A percentile compares a stretch with the other conserved stretches of the same genome.
Conservation (phyloP, 2,113 vertebrate genomes). For the Prunella fulvescens region DNA sequence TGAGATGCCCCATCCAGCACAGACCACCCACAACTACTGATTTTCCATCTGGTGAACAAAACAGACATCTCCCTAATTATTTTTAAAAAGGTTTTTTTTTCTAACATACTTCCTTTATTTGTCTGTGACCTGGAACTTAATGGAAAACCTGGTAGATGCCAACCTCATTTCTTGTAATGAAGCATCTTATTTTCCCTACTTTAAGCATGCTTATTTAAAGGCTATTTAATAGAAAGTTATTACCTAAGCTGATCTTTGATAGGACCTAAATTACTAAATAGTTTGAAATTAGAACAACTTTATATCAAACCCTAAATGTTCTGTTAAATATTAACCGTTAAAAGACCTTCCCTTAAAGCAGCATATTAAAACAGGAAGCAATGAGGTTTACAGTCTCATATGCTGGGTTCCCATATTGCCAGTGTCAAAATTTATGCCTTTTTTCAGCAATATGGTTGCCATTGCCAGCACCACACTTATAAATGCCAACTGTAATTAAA, state of each 20-base stretch:
- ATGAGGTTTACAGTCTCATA: constrained; percentile 71
- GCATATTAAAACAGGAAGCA: constrained; percentile 71
- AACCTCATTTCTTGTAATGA: constrained; percentile 78
- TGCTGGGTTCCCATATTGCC: constrained; percentile 79
- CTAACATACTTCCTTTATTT: constrained; percentile 83
- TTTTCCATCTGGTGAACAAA: constrained; percentile 86
- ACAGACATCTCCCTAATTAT: constrained; percentile 86
- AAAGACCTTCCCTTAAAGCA: constrained; percentile 59
- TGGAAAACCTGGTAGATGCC: constrained; percentile 79
- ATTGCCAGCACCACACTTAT: constrained; percentile 79
- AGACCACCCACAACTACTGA: constrained; percentile 81
- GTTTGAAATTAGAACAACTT: constrained; percentile 61
- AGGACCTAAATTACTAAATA: constrained; percentile 63
- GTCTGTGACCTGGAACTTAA: constrained; percentile 82
- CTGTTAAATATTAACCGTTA: constrained; percentile 62
- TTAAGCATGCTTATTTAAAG: constrained; percentile 67
- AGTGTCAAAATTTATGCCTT: constrained; percentile 82
- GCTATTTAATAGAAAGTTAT: constrained; percentile 66
- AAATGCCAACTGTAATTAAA: constrained; percentile 86
- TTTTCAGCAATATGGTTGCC: constrained; percentile 77
- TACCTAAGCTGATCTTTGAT: constrained; percentile 61
- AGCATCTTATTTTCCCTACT: constrained; percentile 76
- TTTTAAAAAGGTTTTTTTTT: constrained; percentile 80
- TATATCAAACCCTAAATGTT: constrained; percentile 49
- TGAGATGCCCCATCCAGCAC: constrained; percentile 78